Percentiles rank a stretch among this genome's conserved stretches.
phyloP scores from a whole-genome alignment of 2,797 vertebrate species.

The Falco peregrinus region DNA sequence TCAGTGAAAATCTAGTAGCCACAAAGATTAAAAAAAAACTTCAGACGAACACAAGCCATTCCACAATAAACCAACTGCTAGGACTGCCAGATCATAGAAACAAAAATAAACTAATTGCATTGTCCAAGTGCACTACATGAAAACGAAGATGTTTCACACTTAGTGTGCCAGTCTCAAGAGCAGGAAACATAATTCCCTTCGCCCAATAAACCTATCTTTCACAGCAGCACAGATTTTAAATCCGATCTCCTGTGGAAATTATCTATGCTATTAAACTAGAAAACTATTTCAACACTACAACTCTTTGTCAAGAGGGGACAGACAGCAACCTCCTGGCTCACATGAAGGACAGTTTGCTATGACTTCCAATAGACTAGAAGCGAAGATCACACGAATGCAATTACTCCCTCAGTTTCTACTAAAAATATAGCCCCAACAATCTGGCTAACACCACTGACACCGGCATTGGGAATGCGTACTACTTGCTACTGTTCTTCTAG shows the following conservation, averaged over 20 bases:
- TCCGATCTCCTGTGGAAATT: not conserved
- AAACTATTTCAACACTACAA: not conserved
- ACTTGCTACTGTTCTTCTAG: not conserved
- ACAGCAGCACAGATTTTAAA: not conserved
- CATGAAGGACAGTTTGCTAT: not conserved
- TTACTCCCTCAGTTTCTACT: not conserved
- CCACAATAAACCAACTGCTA: not conserved
- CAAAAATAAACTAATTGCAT: not conserved
- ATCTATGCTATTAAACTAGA: not conserved
- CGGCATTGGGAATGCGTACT: not conserved
- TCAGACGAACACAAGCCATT: not conserved
- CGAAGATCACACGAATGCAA: not conserved
- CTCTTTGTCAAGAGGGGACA: not conserved
- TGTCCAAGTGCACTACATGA: not conserved
- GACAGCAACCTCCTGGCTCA: not conserved
- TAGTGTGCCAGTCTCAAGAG: not conserved
- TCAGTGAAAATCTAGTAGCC: not conserved
- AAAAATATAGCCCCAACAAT: not conserved
- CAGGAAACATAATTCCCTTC: rapidly evolving
- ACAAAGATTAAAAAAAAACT: not conserved
- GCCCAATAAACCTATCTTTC: not conserved
- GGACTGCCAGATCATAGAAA: not conserved
- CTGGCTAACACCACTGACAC: not conserved
- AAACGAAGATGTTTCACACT: not conserved
- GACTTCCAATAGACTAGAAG: not conserved